Conservation (phyloP, 2,797 vertebrate genomes). For the Pelochelys cantorii region DNA sequence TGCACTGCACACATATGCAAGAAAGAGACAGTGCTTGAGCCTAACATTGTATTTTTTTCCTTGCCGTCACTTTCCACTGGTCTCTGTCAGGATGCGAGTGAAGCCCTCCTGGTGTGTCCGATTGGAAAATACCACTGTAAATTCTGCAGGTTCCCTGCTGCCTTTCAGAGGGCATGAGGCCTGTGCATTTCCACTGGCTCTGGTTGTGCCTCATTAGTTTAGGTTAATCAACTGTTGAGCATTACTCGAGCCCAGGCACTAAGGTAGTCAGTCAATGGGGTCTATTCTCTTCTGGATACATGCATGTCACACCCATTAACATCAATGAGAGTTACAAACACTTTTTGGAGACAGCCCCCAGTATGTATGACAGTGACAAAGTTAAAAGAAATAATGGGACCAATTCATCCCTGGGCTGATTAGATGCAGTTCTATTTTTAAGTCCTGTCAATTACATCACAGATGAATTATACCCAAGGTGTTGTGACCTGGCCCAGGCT, state of each 20-base stretch:
- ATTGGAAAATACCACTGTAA: slow-evolving; percentile 16
- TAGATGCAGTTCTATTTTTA: background rate
- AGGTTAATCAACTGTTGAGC: slow-evolving; percentile 76
- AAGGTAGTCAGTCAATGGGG: slow-evolving; percentile 64
- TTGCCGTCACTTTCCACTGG: background rate
- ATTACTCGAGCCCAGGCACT: slow-evolving; percentile 7
- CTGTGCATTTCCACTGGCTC: slow-evolving; percentile 54
- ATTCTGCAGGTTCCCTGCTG: slow-evolving; percentile 46
- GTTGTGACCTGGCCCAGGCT: background rate
- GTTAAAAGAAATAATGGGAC: slow-evolving; percentile 30
- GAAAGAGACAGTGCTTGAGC: background rate
- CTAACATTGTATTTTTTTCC: background rate
- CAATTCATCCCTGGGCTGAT: slow-evolving; percentile 41
- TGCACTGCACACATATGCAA: background rate
- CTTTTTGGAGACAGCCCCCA: slow-evolving; percentile 57
- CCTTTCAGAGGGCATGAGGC: background rate
- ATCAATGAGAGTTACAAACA: slow-evolving; percentile 51
- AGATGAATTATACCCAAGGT: slow-evolving; percentile 1
- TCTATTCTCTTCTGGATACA: slow-evolving; percentile 71
- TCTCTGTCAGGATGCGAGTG: background rate
- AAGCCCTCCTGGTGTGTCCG: background rate
- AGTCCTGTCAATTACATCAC: background rate
- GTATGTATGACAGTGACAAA: slow-evolving; percentile 25
- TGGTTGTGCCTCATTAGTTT: slow-evolving; percentile 71
- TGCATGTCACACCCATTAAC: slow-evolving; percentile 75